Base-by-base conservation (phyloP, 1,140 invertebrate species). In the Bombus cullumanus region DNA sequence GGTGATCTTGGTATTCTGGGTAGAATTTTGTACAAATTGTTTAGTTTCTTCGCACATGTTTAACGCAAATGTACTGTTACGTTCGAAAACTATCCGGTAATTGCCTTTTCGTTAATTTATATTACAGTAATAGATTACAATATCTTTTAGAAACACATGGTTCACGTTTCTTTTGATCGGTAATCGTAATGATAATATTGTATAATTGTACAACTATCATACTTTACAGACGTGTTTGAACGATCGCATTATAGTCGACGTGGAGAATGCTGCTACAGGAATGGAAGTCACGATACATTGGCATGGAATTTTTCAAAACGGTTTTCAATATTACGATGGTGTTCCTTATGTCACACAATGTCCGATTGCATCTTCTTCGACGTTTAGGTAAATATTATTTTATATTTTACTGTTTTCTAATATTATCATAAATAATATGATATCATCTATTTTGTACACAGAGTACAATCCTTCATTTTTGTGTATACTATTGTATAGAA, bases 311-410 rank as follows among this genome's bases (percentile, higher is more conserved):
- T 97, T 96, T 94, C 98, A 98, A 95, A 95, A 96, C 62, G 97
- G 97, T 69, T 97, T 97, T 5, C 98, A 98, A 90, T 98, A 98
- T 94, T 98, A 98, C 94, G 98, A 99, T 93, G 98, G 98, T 62
- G 98, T 98, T 43, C 98, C 98, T 9, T 97, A 97, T 85, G 96
- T 99, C 28, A 98, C 98, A 0, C 98, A 99, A 94, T 99, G 98
- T 95, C 98, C 98, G 13, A 98, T 99, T 90, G 95, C 96, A 83
- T 97, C 98, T 92, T 97, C 97, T 90, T 97, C 98, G 91, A 97
- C 97, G 1, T 99, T 98, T 94, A 97, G 97, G 96, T 97, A 94
- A 88, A 37, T 34, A 75, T 25, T 25, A 71, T 53, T 53, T 77
- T 66, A 72, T 62, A 83, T 41, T 53, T 80, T 75, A 83, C 22